Evolutionary conservation across 2,888 invertebrate species (phyloP), one percentile per base, ranked within the genome.

Genomic region (Hirtodrosophila duncani): DNA sequence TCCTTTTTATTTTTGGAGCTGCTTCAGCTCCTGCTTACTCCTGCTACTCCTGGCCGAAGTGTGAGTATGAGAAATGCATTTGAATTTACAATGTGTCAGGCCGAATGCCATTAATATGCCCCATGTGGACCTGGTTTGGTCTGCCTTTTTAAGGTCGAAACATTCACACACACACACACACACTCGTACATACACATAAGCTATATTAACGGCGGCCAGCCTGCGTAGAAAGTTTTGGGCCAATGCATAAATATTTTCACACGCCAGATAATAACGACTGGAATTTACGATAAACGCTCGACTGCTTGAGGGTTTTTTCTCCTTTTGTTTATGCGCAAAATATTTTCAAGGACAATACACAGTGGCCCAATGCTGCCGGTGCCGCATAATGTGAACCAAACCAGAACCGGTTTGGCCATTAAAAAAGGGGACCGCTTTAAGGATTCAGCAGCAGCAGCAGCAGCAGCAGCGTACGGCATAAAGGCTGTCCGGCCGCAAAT

Each of bases 1-100:
- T 27, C 3, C n/a, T n/a, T n/a, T n/a, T n/a, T n/a, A n/a, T n/a
- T n/a, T n/a, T n/a, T n/a, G n/a, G n/a, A n/a, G n/a, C n/a, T n/a
- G n/a, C n/a, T n/a, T n/a, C 31, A 18, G 23, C 21, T 9, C 30
- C 38, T 31, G 24, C n/a, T 24, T 24, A 8, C 8, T 24, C 31
- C 9, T n/a, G 6, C 18, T 17, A 11, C 18, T 26, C 20, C 52
- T 21, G 17, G 33, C 2, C 21, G 6, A n/a, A n/a, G n/a, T n/a
- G n/a, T 17, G 55, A 43, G 57, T 39, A 43, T 58, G 72, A 72
- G 60, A 64, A 81, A 81, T 80, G 81, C 81, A 72, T 81, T 72
- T 72, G 69, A 72, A 72, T 80, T 72, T 72, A 80, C 81, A 77
- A 77, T 80, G 77, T 77, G 77, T 77, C 78, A 64, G 68, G 34